Percentiles rank a stretch among this genome's conserved stretches.
Conservation (phyloP, 2,113 vertebrate genomes). For the Gadus chalcogrammus region DNA sequence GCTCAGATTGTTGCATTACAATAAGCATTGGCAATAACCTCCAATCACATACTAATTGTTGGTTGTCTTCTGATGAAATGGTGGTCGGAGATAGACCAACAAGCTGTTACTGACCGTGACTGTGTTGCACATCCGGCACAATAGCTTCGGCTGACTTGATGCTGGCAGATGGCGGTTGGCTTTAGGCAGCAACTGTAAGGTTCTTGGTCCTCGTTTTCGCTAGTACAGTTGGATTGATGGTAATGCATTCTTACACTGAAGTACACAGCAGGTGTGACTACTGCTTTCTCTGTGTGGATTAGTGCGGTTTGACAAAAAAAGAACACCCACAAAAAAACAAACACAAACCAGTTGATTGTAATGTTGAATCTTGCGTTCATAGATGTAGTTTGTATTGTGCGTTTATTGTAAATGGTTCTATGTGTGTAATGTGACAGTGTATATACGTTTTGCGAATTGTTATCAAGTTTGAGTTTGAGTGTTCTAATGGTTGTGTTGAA, state of each 20-base stretch:
- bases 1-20: no score
- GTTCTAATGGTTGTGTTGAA: slow-evolving; percentile 63
- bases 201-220: no score
- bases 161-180: no score
- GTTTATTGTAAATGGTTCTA: slow-evolving; percentile 75
- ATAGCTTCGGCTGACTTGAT: no score
- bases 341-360: slow-evolving; percentile 48
- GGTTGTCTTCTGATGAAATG: slow-evolving; percentile 32
- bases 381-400: slow-evolving; percentile 80
- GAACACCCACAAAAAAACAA: slow-evolving; percentile 16
- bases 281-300: slow-evolving; percentile 62
- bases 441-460: slow-evolving; percentile 73
- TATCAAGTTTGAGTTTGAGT: slow-evolving; percentile 62
- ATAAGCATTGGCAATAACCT: no score
- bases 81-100: slow-evolving; percentile 2
- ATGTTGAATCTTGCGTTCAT: slow-evolving; percentile 69
- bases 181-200: slow-evolving; percentile 6
- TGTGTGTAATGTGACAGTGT: slow-evolving; percentile 77
- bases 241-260: slow-evolving; percentile 68
- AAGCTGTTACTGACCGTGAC: slow-evolving; percentile 14
- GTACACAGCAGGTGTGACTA: slow-evolving; percentile 61
- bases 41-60: no score
- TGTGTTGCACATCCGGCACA: slow-evolving; percentile 8
- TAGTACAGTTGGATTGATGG: neutral
- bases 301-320: slow-evolving; percentile 58